Base-by-base conservation (phyloP, 1,140 invertebrate genomes). In the Nasonia giraulti region DNA sequence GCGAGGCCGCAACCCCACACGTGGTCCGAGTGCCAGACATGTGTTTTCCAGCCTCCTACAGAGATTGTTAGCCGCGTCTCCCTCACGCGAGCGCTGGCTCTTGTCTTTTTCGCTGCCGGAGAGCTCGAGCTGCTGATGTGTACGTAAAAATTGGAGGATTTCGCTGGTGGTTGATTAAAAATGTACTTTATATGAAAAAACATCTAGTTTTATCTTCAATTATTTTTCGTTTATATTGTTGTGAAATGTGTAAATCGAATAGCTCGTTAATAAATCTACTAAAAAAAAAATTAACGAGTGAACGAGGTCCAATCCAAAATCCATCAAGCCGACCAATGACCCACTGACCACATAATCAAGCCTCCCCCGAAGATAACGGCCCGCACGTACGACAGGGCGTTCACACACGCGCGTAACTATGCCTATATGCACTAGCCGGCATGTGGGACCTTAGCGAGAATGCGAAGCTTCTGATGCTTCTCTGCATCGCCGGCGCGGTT, bases 1-100 rank as follows among this genome's bases (percentile, higher is more conserved):
- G 78, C 11, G 73, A 50, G 37, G 27, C 75, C 87, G 33, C 33
- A 83, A 88, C 88, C 90, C 90, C 91, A 91, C 91, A 91, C 91
- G 90, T 91, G 89, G 90, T 87, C 87, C 89, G 88, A 89, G 86
- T 90, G 90, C 87, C 88, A 88, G 89, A 92, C 91, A 92, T 89
- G 91, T 92, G 92, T 92, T 92, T 89, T 89, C 86, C 88, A 91
- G 88, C 89, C 91, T 92, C 92, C 92, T 92, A 91, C 91, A 88
- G 91, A 91, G 89, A 90, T 88, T 90, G 85, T 82, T 80, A 71
- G 31, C 47, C 68, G 74, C 73, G 71, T 85, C 78, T 37, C 81
- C 71, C 86, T 84, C 85, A 27, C 66, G 31, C 75, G 80, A 23
- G 84, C 78, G 85, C 82, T 83, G 27, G 27, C 79, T 86, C 85